phyloP scores from a whole-genome alignment of 2,113 vertebrate species.

The Excalfactoria chinensis region DNA sequence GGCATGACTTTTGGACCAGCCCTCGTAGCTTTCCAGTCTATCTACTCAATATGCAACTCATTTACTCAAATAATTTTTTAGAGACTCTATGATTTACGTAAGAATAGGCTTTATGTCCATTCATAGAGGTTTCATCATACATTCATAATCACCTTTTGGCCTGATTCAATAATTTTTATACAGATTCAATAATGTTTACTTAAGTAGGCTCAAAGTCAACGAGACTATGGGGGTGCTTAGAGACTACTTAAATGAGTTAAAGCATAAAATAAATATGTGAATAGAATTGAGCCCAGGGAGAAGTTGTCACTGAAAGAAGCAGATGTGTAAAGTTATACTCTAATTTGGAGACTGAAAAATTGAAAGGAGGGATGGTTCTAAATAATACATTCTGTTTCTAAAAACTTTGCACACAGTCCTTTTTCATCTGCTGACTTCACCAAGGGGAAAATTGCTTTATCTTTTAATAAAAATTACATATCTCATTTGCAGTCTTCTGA shows the following conservation, averaged over 20 bases:
- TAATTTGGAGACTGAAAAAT: conserved; percentile 7
- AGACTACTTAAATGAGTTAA: background rate
- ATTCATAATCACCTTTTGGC: background rate
- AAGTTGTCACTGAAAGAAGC: background rate
- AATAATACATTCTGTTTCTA: conserved; percentile 39
- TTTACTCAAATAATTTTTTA: background rate
- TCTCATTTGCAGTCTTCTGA: conserved; percentile 42
- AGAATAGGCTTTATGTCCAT: background rate
- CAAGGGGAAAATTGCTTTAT: conserved; percentile 18
- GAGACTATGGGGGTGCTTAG: background rate
- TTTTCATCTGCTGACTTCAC: conserved; percentile 58
- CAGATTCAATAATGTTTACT: background rate
- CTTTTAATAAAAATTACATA: conserved; percentile 55
- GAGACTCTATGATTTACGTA: background rate
- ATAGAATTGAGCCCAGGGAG: background rate
- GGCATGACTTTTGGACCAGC: background rate
- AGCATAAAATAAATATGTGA: background rate
- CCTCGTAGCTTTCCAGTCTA: background rate
- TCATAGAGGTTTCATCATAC: background rate
- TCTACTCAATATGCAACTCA: background rate
- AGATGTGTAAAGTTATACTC: conserved; percentile 13
- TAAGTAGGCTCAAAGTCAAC: background rate
- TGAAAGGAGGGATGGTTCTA: conserved; percentile 6
- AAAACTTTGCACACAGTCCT: conserved; percentile 26
- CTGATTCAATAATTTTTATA: background rate